Evolutionary conservation across 2,113 vertebrate genomes (phyloP).

Genomic region (Tilapia sparmanii): DNA sequence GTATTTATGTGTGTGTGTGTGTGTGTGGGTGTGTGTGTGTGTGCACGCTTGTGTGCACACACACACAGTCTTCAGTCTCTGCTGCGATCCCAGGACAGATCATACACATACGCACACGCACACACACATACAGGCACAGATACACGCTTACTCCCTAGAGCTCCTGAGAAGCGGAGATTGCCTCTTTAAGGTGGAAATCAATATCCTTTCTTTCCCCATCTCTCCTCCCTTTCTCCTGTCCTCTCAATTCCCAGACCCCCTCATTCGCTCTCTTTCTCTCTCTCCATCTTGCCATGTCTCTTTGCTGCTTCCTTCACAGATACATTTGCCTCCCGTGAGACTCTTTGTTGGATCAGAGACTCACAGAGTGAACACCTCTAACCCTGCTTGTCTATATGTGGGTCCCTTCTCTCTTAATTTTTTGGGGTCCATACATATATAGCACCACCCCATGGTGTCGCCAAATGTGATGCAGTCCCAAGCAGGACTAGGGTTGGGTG

Average conservation of each 20-base stretch:
- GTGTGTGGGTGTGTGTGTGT: neutral
- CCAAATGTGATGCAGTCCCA: conserved; percentile 11
- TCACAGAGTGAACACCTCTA: neutral
- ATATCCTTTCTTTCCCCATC: conserved; percentile 61
- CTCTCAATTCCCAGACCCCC: conserved; percentile 41
- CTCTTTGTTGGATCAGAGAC: conserved; percentile 4
- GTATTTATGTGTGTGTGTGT: neutral
- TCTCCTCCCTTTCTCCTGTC: conserved; percentile 46
- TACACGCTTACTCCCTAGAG: conserved; percentile 31
- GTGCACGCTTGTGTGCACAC: neutral
- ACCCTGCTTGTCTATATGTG: neutral
- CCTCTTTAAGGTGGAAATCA: conserved; percentile 68
- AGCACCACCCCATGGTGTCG: conserved; percentile 46
- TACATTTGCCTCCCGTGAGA: conserved; percentile 15
- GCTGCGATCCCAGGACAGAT: conserved; percentile 25
- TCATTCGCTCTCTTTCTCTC: neutral
- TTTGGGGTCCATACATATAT: conserved; percentile 61
- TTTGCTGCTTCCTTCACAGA: conserved; percentile 4
- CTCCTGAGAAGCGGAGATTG: conserved; percentile 53
- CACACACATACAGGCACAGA: conserved; percentile 15
- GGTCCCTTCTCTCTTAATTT: neutral
- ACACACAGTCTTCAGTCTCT: neutral
- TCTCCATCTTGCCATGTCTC: conserved; percentile 4
- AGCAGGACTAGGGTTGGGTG: neutral
- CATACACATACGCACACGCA: conserved; percentile 2